These are phyloP conservation scores for Galeopterus variegatus DNA, from an alignment of 2,113 vertebrate species.

Conservation along the genomic window DNA sequence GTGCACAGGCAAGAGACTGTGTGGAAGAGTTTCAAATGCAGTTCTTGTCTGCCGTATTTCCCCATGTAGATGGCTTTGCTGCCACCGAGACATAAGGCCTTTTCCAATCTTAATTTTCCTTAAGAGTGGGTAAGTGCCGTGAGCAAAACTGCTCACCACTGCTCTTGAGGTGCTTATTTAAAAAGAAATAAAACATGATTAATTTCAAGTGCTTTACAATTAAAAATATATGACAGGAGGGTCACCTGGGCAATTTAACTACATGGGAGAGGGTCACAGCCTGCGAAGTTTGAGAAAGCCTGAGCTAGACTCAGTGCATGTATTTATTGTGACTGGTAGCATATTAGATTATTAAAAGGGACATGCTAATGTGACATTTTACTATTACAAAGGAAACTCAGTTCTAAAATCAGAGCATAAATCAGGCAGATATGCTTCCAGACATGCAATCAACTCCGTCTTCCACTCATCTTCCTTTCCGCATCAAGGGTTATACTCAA, in stretches of 20 bases:
- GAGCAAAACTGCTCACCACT: constrained; percentile 79
- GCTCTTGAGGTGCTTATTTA: constrained; percentile 84
- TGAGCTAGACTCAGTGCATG: not conserved
- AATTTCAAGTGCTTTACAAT: constrained; percentile 85
- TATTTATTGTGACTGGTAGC: constrained; percentile 76
- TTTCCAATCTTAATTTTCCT: constrained; percentile 84
- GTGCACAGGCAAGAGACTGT: not conserved
- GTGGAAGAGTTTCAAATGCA: not conserved
- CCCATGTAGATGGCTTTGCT: not conserved
- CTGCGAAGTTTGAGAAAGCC: constrained; percentile 55
- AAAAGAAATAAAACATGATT: constrained; percentile 86
- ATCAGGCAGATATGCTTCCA: constrained; percentile 87
- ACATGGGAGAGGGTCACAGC: constrained; percentile 43
- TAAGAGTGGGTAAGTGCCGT: constrained; percentile 82
- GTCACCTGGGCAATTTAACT: constrained; percentile 61
- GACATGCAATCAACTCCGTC: constrained; percentile 83
- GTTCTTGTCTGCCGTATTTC: not conserved
- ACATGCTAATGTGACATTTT: constrained; percentile 89
- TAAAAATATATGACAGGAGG: constrained; percentile 83
- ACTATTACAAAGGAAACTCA: constrained; percentile 83
- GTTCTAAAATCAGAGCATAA: constrained; percentile 88
- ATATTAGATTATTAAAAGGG: constrained; percentile 75
- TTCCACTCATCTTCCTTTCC: constrained; percentile 81
- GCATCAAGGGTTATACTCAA: constrained; percentile 66
- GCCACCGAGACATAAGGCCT: constrained; percentile 42